Conservation (phyloP, 2,113 vertebrate genomes). For the Calyptommatus sinebrachiatus region DNA sequence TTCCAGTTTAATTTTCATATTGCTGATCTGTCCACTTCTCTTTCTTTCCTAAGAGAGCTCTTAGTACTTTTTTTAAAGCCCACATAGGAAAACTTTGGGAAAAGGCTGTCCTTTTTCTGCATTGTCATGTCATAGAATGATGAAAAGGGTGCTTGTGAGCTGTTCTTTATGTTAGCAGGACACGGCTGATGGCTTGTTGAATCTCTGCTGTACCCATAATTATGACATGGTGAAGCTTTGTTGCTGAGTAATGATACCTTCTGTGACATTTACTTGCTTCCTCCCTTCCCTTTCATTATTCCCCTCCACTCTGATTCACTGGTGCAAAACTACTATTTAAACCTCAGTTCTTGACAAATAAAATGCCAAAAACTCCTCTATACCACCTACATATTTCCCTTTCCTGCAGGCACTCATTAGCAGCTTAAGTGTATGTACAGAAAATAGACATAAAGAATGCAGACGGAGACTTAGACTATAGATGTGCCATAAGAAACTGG, state of each 20-base stretch:
- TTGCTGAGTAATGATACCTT: neutral
- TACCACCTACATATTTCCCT: neutral
- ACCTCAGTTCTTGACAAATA: neutral
- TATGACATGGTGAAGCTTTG: neutral
- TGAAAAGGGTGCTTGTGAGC: conserved; percentile 2
- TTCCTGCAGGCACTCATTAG: neutral
- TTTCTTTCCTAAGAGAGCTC: neutral
- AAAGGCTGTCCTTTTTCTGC: neutral
- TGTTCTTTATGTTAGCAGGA: neutral
- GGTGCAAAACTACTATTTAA: neutral
- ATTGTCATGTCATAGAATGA: neutral
- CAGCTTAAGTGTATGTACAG: neutral
- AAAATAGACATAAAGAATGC: neutral
- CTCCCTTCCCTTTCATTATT: neutral
- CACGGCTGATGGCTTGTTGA: neutral
- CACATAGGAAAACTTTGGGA: neutral
- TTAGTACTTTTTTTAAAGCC: neutral
- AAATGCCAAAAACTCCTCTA: neutral
- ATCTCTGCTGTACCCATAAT: neutral
- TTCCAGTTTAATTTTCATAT: neutral
- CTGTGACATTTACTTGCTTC: neutral
- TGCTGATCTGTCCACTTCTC: neutral
- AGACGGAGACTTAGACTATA: too few relatives aligned
- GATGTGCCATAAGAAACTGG: neutral
- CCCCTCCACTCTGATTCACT: neutral